A percentile compares a stretch with the other conserved stretches of the same genome.
Evolutionary conservation across 2,113 vertebrate species (phyloP).

Genomic region (Gambusia holbrooki): DNA sequence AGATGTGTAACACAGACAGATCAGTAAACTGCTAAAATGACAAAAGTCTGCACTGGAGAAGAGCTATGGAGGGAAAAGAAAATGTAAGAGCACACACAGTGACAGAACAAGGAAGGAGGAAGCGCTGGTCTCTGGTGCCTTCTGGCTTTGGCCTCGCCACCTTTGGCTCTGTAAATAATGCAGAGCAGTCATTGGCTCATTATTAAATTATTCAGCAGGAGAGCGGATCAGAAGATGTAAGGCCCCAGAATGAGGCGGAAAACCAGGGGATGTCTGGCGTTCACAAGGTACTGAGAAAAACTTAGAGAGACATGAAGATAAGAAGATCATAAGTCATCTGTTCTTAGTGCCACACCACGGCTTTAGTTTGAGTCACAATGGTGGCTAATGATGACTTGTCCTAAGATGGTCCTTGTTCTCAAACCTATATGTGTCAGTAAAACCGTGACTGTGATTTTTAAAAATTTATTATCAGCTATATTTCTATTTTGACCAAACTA

Average conservation of each 20-base stretch:
- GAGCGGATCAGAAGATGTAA: slow-evolving; percentile 72
- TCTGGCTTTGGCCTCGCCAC: slow-evolving; percentile 67
- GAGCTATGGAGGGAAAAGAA: background rate
- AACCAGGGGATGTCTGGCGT: slow-evolving; percentile 31
- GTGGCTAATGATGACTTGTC: slow-evolving; percentile 47
- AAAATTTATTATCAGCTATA: background rate
- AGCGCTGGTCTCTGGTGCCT: slow-evolving; percentile 18
- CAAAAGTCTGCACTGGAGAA: background rate
- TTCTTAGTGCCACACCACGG: slow-evolving; percentile 11
- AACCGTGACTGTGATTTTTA: slow-evolving; percentile 43
- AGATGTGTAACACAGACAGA: background rate
- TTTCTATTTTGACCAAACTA: background rate
- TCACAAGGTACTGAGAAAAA: slow-evolving; percentile 22
- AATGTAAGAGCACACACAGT: background rate
- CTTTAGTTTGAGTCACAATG: slow-evolving; percentile 47
- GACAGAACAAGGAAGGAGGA: slow-evolving; percentile 10
- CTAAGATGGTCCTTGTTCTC: slow-evolving; percentile 39
- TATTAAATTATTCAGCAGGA: slow-evolving; percentile 76
- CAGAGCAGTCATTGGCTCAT: slow-evolving; percentile 74
- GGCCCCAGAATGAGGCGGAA: slow-evolving; percentile 54
- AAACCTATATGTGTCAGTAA: slow-evolving; percentile 53
- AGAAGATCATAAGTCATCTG: slow-evolving; percentile 20
- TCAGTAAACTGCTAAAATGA: background rate
- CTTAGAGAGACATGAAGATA: background rate
- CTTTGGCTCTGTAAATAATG: slow-evolving; percentile 80